Conservation (phyloP, 1,140 invertebrate genomes). For the Drosophila lowei region DNA sequence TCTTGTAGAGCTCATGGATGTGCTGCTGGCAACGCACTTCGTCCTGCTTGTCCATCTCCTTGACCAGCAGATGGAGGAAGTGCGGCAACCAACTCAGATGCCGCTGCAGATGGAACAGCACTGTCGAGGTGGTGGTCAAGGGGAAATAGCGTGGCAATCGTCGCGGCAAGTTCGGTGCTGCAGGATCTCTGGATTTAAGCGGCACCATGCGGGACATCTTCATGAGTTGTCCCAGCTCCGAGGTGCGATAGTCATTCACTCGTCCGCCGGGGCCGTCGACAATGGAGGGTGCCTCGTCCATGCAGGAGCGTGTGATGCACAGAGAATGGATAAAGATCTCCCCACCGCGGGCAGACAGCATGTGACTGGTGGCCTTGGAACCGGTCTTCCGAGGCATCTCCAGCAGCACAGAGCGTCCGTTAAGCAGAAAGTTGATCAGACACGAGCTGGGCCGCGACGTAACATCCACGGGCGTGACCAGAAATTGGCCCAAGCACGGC, state of each 20-base stretch:
- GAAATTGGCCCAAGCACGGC: conserved; percentile 91
- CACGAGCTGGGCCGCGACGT: conserved; percentile 97
- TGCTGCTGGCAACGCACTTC: conserved; percentile 94
- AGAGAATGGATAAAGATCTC: conserved; percentile 98
- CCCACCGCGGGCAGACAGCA: conserved; percentile 96
- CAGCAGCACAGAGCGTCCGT: conserved; percentile 96
- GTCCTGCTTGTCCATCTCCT: conserved; percentile 94
- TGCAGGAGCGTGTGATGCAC: conserved; percentile 91
- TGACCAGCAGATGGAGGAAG: conserved; percentile 90
- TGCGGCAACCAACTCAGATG: conserved; percentile 93
- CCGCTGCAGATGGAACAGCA: conserved; percentile 87
- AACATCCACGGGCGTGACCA: conserved; percentile 97
- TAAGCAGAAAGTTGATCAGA: conserved; percentile 97
- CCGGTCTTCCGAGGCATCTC: conserved; percentile 96
- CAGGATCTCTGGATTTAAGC: conserved; percentile 83
- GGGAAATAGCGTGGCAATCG: conserved; percentile 96
- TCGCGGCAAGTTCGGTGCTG: conserved; percentile 85
- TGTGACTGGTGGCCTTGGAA: conserved; percentile 95
- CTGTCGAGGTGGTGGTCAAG: conserved; percentile 89
- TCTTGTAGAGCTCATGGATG: conserved; percentile 91
- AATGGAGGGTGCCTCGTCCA: conserved; percentile 98
- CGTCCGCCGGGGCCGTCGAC: conserved; percentile 96
- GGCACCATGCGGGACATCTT: conserved; percentile 92
- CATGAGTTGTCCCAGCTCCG: conserved; percentile 95
- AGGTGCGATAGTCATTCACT: conserved; percentile 95